phyloP scores from a whole-genome alignment of 2,113 vertebrate genomes.

The Menidia beryllina region DNA sequence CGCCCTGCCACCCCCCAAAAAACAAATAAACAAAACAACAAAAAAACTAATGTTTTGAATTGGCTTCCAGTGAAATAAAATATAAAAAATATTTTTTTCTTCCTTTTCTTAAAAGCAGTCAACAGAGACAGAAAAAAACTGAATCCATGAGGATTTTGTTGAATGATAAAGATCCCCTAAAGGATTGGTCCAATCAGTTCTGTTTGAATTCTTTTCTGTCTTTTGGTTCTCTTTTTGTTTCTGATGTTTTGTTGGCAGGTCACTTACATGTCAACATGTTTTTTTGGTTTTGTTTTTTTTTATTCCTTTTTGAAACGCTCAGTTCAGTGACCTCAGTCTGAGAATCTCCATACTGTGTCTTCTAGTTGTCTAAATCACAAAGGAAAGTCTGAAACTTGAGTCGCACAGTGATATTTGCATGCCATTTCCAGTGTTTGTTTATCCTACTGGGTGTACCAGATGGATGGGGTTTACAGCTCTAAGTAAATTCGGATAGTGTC shows the following conservation, averaged over 20 bases:
- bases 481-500: conserved; percentile 41
- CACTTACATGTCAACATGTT: conserved; percentile 87
- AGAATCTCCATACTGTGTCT: conserved; percentile 99
- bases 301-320: conserved; percentile 67
- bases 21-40: neutral
- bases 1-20: too few species aligned
- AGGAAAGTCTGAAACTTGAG: conserved; percentile 17
- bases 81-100: too few species aligned
- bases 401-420: conserved; percentile 35
- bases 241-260: conserved; percentile 87
- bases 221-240: conserved; percentile 62
- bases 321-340: conserved; percentile 97
- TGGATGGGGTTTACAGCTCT: conserved; percentile 48
- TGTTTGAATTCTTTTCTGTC: conserved; percentile 3
- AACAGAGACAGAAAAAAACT: too few species aligned
- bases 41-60: neutral
- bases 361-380: conserved; percentile 44
- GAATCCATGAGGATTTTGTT: neutral
- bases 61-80: neutral
- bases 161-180: conserved; percentile 84
- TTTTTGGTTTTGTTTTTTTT: conserved; percentile 32
- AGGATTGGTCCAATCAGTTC: conserved; percentile 91
- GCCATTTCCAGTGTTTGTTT: conserved; percentile 50
- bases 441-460: conserved; percentile 42
- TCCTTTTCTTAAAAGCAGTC: too few species aligned